Evolutionary conservation across 2,797 vertebrate genomes (phyloP).

Genomic region (Myoxocephalus aenaeus): DNA sequence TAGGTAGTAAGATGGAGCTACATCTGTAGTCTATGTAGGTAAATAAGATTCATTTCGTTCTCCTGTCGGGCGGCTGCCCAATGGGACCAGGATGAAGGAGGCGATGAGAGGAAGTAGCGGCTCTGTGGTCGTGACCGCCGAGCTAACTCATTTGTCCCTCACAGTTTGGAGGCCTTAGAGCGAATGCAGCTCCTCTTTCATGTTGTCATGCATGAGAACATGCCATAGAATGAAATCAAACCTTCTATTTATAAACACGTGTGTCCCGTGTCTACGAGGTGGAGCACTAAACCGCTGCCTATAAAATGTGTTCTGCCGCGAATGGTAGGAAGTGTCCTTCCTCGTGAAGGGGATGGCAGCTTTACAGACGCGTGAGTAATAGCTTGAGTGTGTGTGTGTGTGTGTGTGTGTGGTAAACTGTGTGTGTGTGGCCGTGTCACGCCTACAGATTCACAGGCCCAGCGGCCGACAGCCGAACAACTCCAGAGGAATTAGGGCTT

Average conservation of each 20-base stretch:
- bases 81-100: constrained; percentile 56
- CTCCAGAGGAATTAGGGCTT: not conserved
- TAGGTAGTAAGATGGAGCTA: constrained; percentile 18
- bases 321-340: constrained; percentile 23
- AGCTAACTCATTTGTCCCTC: constrained; percentile 67
- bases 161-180: constrained; percentile 59
- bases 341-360: constrained; percentile 7
- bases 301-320: constrained; percentile 37
- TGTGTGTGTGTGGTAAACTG: too few species aligned
- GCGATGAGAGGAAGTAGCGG: constrained; percentile 54
- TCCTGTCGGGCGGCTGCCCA: too few species aligned
- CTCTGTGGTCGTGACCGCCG: constrained; percentile 70
- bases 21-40: constrained; percentile 54
- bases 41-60: constrained; percentile 31
- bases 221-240: constrained; percentile 77
- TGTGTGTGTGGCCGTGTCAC: constrained; percentile 56
- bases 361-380: constrained; percentile 17
- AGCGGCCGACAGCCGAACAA: constrained; percentile 46
- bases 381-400: constrained; percentile 27
- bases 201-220: constrained; percentile 61
- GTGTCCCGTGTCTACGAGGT: constrained; percentile 20
- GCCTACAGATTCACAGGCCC: constrained; percentile 37
- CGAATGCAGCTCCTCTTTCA: constrained; percentile 54
- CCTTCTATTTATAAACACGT: constrained; percentile 63
- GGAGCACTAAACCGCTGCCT: constrained; percentile 26